Percentiles rank a stretch among this genome's conserved stretches.
phyloP scores from a whole-genome alignment of 2,113 vertebrate genomes.

The Sciurus niger region DNA sequence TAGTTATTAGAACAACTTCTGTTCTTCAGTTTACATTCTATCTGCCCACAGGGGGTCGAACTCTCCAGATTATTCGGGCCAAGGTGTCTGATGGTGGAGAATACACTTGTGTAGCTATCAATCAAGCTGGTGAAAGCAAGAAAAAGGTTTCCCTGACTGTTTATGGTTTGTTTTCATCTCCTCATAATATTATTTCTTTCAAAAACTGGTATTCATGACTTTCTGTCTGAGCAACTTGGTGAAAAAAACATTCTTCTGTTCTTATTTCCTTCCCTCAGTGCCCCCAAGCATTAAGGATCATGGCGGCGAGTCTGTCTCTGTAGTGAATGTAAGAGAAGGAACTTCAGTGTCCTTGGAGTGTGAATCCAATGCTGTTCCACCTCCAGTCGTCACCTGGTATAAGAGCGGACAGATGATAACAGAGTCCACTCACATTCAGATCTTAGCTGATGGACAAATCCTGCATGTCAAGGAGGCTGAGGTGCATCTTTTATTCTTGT shows the following conservation, averaged over 20 bases:
- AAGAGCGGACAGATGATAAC: conserved; percentile 92
- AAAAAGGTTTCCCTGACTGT: conserved; percentile 94
- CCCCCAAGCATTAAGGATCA: conserved; percentile 96
- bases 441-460: conserved; percentile 91
- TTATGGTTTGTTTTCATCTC: conserved; percentile 91
- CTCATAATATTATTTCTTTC: neutral
- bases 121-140: conserved; percentile 94
- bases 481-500: conserved; percentile 88
- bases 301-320: conserved; percentile 89
- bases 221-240: neutral
- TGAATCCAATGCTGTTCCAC: conserved; percentile 95
- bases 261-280: conserved; percentile 87
- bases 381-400: conserved; percentile 96
- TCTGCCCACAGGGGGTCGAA: conserved; percentile 92
- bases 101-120: conserved; percentile 95
- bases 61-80: conserved; percentile 94
- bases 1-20: neutral
- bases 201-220: neutral
- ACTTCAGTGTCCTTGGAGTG: conserved; percentile 91
- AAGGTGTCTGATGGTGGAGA: conserved; percentile 95
- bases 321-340: conserved; percentile 91
- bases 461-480: conserved; percentile 92
- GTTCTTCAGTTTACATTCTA: neutral
- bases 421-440: conserved; percentile 88
- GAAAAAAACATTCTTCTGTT: conserved; percentile 38